A percentile compares a stretch with the other conserved stretches of the same genome.
phyloP scores from a whole-genome alignment of 37 sponge, comb jelly and placozoan species.

The Hexactinellida sp. region DNA sequence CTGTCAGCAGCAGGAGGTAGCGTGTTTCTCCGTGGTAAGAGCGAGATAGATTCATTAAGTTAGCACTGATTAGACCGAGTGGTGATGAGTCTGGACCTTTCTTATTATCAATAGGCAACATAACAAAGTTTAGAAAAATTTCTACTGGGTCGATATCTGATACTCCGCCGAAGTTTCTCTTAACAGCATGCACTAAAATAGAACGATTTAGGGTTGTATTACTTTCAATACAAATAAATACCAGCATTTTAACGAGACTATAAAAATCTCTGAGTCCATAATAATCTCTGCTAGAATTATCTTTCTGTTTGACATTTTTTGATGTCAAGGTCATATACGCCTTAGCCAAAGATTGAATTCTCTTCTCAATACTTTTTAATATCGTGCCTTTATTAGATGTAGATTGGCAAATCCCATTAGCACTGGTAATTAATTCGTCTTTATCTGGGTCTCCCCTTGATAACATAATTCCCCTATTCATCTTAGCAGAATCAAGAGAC shows the following conservation, averaged over 20 bases:
- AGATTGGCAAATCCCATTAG: constrained; percentile 22
- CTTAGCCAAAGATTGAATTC: constrained; percentile 37
- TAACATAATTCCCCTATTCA: constrained; percentile 93
- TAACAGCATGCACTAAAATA: constrained; percentile 66
- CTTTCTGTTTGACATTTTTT: constrained; percentile 14
- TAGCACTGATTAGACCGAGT: constrained; percentile 54
- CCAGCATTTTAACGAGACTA: constrained; percentile 86
- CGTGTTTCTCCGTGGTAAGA: constrained; percentile 34
- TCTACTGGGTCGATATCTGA: background rate
- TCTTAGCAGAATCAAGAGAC: constrained; percentile 97
- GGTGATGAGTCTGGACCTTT: constrained; percentile 38
- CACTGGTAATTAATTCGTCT: constrained; percentile 55
- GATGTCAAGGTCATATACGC: constrained; percentile 43
- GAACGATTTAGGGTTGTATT: constrained; percentile 19
- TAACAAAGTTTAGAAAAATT: background rate
- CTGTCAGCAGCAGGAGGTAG: constrained; percentile 40
- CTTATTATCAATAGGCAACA: background rate
- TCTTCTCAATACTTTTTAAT: constrained; percentile 18
- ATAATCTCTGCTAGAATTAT: constrained; percentile 39
- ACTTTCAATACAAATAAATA: constrained; percentile 45
- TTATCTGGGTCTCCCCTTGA: constrained; percentile 63
- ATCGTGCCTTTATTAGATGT: background rate
- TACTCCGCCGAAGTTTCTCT: constrained; percentile 80
- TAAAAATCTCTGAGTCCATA: constrained; percentile 95
- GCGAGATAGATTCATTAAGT: constrained; percentile 25